Evolutionary conservation across 2,888 invertebrate species (phyloP).

Genomic region (Noctua janthe): DNA sequence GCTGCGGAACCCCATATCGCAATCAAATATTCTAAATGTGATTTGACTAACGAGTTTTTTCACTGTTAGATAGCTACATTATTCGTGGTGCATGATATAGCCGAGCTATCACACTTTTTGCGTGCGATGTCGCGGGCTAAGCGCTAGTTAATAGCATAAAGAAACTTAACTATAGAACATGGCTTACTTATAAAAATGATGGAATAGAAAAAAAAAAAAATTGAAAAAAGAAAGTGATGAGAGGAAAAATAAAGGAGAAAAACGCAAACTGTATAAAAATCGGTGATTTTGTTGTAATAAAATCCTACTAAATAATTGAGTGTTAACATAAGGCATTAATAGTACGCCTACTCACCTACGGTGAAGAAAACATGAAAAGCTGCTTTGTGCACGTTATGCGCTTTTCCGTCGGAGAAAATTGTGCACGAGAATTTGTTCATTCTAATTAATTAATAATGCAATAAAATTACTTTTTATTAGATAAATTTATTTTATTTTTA

Average conservation of each 20-base stretch:
- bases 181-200: background rate
- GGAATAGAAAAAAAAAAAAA: too few relatives aligned
- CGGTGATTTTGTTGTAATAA: background rate
- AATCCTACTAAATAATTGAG: background rate
- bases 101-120: too few relatives aligned
- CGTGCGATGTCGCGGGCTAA: too few relatives aligned
- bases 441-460: background rate
- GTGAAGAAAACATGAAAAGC: background rate
- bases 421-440: background rate
- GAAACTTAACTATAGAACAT: too few relatives aligned
- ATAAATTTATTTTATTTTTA: background rate
- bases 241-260: background rate
- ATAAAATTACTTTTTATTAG: background rate
- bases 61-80: too few relatives aligned
- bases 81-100: too few relatives aligned
- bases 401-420: constrained; percentile 11
- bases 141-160: too few relatives aligned
- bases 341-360: background rate
- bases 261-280: background rate
- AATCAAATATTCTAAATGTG: too few relatives aligned
- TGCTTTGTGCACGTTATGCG: background rate
- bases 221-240: background rate
- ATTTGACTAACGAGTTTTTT: too few relatives aligned
- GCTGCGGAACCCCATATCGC: too few relatives aligned
- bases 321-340: background rate